Evolutionary conservation across 2,113 vertebrate genomes (phyloP).

Genomic region (Lepidothrix coronata): DNA sequence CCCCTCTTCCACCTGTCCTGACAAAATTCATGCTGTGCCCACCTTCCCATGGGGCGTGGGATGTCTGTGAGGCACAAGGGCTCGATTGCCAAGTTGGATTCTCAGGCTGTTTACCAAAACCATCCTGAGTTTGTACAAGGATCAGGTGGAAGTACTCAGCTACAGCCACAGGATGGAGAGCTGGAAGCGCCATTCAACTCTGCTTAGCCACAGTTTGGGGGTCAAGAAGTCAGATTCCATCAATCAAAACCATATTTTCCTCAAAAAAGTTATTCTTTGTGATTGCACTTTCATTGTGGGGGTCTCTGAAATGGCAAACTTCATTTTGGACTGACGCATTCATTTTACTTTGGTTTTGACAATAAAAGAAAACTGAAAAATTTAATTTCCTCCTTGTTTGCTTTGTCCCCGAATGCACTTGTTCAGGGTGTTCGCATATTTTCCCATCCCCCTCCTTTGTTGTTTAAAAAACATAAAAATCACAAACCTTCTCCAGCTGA

Average conservation of each 20-base stretch:
- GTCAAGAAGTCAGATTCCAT: neutral
- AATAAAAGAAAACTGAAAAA: neutral
- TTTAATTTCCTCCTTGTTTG: constrained; percentile 28
- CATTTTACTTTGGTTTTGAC: neutral
- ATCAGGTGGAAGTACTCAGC: neutral
- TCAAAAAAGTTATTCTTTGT: neutral
- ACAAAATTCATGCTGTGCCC: neutral
- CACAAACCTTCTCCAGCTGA: neutral
- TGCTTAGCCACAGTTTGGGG: neutral
- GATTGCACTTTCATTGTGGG: neutral
- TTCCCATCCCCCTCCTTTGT: neutral
- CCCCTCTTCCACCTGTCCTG: neutral
- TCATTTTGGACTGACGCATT: neutral
- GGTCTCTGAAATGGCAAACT: neutral
- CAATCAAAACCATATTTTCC: neutral
- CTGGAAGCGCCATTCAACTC: neutral
- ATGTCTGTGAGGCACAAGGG: neutral
- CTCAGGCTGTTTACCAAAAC: neutral
- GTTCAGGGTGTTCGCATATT: neutral
- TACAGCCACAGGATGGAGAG: neutral
- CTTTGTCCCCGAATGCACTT: neutral
- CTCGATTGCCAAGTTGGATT: neutral
- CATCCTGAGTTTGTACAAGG: rapidly evolving
- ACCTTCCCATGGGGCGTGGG: rapidly evolving
- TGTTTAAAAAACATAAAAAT: neutral